Evolutionary conservation across 2,888 invertebrate species (phyloP), one percentile per base, ranked within the genome.

Genomic region (Malacosoma neustria): DNA sequence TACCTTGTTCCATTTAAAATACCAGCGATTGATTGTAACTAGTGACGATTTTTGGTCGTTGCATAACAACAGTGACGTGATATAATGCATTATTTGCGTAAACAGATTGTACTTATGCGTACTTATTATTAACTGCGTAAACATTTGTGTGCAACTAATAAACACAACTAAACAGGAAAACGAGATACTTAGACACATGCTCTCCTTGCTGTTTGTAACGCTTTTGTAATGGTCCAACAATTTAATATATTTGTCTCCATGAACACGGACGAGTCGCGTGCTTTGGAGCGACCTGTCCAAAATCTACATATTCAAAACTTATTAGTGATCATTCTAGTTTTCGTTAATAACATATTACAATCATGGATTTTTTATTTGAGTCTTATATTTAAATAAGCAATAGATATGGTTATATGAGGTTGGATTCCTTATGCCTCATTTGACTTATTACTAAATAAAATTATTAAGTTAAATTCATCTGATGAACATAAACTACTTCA

Each of bases 1-100:
- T 66, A 66, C 69, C 66, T 68, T 66, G 69, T 61, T 61, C 69
- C 60, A 65, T 59, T 70, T 69, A 56, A 64, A 59, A 55, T 51
- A 56, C 54, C 46, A 43, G 43, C 50, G 39, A 48, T 54, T 40
- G 49, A 55, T 54, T 51, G 43, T 39, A 45, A 39, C 32, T 43
- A 38, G 41, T 67, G 66, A 62, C 58, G 61, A 61, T 60, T 63
- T 49, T 60, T 52, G 50, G 48, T 54, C 44, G 54, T 41, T 51
- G 51, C 22, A 7, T 22, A 22, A 22, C 38, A 38, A 37, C 32
- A 35, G 51, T 58, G 54, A 50, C 48, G 44, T 48, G 33, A 37
- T 34, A 35, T 33, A 33, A 32, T 22, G 22, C 22, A 22, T 22
- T 22, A 22, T 22, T 22, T 22, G 22, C 22, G 22, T 22, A 22